A percentile compares a stretch with the other conserved stretches of the same genome.
These are phyloP conservation scores for Stenoptilia bipunctidactyla DNA, from an alignment of 2,888 invertebrate species.

Conservation along the genomic window DNA sequence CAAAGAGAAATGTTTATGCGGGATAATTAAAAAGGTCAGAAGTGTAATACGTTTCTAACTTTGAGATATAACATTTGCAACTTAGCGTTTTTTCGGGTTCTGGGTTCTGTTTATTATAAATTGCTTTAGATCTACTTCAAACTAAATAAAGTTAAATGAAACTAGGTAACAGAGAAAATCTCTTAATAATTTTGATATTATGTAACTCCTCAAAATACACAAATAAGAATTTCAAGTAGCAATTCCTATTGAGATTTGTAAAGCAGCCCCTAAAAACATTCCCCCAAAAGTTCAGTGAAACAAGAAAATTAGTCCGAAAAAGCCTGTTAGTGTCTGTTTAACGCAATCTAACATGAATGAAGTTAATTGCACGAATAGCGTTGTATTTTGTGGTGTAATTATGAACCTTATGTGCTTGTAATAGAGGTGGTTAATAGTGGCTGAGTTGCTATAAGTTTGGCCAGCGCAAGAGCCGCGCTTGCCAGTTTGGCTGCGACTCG, in stretches of 20 bases:
- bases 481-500: constrained; percentile 51
- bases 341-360: constrained; percentile 48
- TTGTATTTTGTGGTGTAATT: constrained; percentile 51
- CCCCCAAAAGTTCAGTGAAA: constrained; percentile 26
- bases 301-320: constrained; percentile 37
- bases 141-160: too few relatives aligned
- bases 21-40: too few relatives aligned
- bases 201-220: too few relatives aligned
- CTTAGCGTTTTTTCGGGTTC: neutral
- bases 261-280: neutral
- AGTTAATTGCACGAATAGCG: constrained; percentile 50
- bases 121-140: too few relatives aligned
- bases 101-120: too few relatives aligned
- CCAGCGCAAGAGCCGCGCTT: constrained; percentile 31
- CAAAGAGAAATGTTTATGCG: constrained; percentile 1
- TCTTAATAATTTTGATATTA: too few relatives aligned
- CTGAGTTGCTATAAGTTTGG: constrained; percentile 34
- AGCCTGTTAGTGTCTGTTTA: constrained; percentile 36
- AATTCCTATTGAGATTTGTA: too few relatives aligned
- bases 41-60: too few relatives aligned
- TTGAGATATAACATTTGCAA: neutral
- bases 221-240: too few relatives aligned
- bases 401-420: neutral
- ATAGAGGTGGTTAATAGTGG: neutral
- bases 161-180: too few relatives aligned